Percentiles rank a stretch among this genome's conserved stretches.
These are phyloP conservation scores for Xenus cinereus DNA, from an alignment of 2,113 vertebrate genomes.

Conservation along the genomic window DNA sequence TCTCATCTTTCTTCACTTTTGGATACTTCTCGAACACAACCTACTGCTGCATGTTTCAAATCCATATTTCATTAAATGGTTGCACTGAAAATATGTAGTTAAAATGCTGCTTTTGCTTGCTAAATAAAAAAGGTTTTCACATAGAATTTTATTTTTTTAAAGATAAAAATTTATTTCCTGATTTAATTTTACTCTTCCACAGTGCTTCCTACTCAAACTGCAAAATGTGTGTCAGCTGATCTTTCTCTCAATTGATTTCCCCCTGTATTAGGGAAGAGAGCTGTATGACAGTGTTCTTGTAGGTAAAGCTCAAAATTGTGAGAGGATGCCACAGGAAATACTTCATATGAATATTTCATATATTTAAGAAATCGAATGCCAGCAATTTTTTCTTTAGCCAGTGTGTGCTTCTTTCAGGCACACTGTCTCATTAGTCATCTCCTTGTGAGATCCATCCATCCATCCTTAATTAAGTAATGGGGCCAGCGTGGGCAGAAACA, in stretches of 20 bases:
- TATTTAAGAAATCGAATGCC: not conserved
- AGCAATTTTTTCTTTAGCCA: not conserved
- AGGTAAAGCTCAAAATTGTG: not conserved
- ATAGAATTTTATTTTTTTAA: not conserved
- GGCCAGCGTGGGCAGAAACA: no score
- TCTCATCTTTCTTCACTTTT: not conserved
- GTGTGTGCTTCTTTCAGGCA: not conserved
- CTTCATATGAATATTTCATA: not conserved
- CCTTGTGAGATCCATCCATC: not conserved
- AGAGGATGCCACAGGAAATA: not conserved
- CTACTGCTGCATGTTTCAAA: not conserved
- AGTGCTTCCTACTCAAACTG: not conserved
- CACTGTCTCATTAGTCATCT: not conserved
- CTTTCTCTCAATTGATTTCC: not conserved
- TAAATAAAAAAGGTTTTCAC: not conserved
- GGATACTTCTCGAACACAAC: not conserved
- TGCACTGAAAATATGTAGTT: not conserved
- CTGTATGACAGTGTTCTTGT: not conserved
- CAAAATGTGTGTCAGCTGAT: not conserved
- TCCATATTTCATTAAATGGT: rapidly evolving
- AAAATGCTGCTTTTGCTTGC: not conserved
- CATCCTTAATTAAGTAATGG: not conserved
- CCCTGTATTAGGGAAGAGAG: not conserved
- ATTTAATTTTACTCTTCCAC: not conserved
- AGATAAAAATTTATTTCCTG: no score